These are phyloP conservation scores for Habroteleia sp. DNA, from an alignment of 2,888 invertebrate genomes.

Conservation along the genomic window DNA sequence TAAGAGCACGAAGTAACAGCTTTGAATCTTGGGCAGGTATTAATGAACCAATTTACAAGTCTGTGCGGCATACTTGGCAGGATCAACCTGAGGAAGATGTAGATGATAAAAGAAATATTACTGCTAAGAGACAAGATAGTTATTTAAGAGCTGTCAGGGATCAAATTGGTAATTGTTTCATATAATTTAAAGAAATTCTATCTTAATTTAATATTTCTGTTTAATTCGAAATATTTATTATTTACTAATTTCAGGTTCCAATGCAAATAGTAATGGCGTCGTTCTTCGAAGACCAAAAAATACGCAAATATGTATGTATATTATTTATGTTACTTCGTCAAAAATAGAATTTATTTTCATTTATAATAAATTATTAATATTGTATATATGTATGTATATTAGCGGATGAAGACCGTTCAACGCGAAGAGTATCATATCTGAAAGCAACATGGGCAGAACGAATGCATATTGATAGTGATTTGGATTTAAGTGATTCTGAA, in stretches of 20 bases:
- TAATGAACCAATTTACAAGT: conserved; percentile 69
- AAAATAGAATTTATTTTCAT: neutral
- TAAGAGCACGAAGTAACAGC: conserved; percentile 83
- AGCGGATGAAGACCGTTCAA: conserved; percentile 92
- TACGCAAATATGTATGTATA: conserved; percentile 72
- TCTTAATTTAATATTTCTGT: conserved; percentile 3
- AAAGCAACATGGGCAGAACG: conserved; percentile 94
- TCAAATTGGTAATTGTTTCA: conserved; percentile 74
- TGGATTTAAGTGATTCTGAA: conserved; percentile 84
- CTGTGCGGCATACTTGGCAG: conserved; percentile 74
- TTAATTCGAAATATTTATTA: conserved; percentile 6
- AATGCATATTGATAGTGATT: conserved; percentile 87
- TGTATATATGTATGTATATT: conserved; percentile 61
- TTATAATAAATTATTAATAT: neutral
- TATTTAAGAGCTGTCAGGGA: conserved; percentile 81
- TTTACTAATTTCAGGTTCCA: conserved; percentile 66
- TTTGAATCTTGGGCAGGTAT: conserved; percentile 82
- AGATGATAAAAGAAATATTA: conserved; percentile 65
- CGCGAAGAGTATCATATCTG: conserved; percentile 95
- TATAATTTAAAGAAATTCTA: no score
- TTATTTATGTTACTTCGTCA: neutral
- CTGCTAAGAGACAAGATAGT: conserved; percentile 81
- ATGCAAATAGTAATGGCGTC: conserved; percentile 73
- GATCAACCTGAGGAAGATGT: conserved; percentile 69
- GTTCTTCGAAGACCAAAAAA: conserved; percentile 78